Base-by-base conservation (phyloP, 2,113 vertebrate species). In the Fregata magnificens region DNA sequence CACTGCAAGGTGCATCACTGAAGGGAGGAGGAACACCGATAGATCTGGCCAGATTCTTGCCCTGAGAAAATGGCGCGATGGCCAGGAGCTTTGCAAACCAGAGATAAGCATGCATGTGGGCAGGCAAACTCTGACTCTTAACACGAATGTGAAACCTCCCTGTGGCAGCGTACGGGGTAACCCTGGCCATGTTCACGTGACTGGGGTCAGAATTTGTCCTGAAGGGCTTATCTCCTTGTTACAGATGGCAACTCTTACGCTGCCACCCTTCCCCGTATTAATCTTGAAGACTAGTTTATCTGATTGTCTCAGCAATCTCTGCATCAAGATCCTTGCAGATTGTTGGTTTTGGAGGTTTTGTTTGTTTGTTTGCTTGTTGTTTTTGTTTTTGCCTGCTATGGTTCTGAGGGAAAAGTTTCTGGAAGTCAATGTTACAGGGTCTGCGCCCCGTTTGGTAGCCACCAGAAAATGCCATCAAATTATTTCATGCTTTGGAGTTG, bases 1-100 rank as follows among this genome's bases (percentile, higher is more conserved):
- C 34, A 13, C 12, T 0, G 1, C 66, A 44, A 49, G 34, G 11
- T 21, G 59, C 77, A 34, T 42, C 0, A 0, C 42, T 80, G 77
- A 52, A 20, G 63, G 38, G 65, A 82, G 50, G 55, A 69, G n/a
- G 16, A 74, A 10, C 36, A 12, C 16, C 0, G 1, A 21, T 25
- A 17, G 16, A 10, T 47, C 40, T 0, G 0, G 53, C 62, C 50
- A 29, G 72, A 52, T 72, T 62, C 56, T 42, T 77, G 31, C 26
- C 63, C 66, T 26, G 66, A 32, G 55, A 66, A 77, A 72, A 53
- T 3, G 3, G 36, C 45, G 36, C 0, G 7, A 62, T 69, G 45
- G 73, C 14, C 56, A 19, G 62, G 87, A 94, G 31, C n/a, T 58
- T 61, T 44, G 58, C 50, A 74, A 85, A 82, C 34, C 73, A 34